phyloP scores from a whole-genome alignment of 2,888 invertebrate genomes.

The Schizotus pectinicornis region DNA sequence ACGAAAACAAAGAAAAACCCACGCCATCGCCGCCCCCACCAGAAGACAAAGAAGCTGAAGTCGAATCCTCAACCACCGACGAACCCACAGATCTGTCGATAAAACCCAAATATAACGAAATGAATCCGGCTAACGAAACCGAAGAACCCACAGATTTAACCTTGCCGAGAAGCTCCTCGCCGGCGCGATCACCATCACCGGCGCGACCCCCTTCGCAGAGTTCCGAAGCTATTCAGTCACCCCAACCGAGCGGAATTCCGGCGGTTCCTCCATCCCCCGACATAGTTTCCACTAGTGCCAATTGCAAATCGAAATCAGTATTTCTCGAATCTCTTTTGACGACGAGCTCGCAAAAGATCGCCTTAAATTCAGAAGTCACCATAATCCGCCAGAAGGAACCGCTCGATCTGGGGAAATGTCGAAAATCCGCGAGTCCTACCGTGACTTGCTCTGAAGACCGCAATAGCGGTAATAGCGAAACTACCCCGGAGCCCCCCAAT shows the following conservation, averaged over 20 bases:
- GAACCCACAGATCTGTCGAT: conserved; percentile 51
- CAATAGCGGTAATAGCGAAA: conserved; percentile 56
- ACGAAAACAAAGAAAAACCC: conserved; percentile 40
- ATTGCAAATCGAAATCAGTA: conserved; percentile 57
- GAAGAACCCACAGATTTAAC: conserved; percentile 66
- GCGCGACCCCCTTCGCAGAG: conserved; percentile 70
- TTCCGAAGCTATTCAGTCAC: conserved; percentile 76
- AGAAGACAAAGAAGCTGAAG: conserved; percentile 11
- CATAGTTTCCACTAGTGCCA: conserved; percentile 61
- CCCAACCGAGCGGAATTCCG: conserved; percentile 74
- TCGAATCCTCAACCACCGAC: conserved; percentile 35
- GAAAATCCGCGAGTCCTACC: conserved; percentile 74
- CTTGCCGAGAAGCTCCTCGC: conserved; percentile 60
- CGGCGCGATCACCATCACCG: conserved; percentile 57
- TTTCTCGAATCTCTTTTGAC: conserved; percentile 70
- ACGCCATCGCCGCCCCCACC: not conserved
- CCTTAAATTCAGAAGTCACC: conserved; percentile 64
- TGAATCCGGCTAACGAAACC: conserved; percentile 59
- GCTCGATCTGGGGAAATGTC: conserved; percentile 70
- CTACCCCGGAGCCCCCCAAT: conserved; percentile 55
- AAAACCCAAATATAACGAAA: conserved; percentile 31
- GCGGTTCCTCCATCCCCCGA: conserved; percentile 75
- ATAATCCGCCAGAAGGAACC: conserved; percentile 67
- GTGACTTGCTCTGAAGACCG: conserved; percentile 78
- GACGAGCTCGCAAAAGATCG: conserved; percentile 64